These are phyloP conservation scores for Cyclura pinguis DNA, from an alignment of 2,797 vertebrate species.

Conservation along the genomic window DNA sequence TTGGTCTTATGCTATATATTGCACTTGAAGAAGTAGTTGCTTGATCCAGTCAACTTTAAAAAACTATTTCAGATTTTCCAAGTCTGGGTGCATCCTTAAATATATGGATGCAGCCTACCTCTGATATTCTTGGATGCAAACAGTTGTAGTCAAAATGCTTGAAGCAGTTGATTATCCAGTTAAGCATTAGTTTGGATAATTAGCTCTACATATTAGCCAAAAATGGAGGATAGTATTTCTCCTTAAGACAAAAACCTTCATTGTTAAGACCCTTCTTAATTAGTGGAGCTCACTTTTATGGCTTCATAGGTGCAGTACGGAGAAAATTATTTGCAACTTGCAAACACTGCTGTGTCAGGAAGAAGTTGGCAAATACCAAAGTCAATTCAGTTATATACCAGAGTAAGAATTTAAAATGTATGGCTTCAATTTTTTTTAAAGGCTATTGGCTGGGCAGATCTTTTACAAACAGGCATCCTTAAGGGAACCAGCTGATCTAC, in stretches of 20 bases:
- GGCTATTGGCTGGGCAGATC: not conserved
- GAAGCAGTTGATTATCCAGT: not conserved
- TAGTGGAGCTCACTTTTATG: slow-evolving; percentile 1
- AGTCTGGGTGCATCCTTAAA: not conserved
- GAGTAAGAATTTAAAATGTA: not conserved
- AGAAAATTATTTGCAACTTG: not conserved
- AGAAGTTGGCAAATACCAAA: not conserved
- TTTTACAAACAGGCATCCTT: not conserved
- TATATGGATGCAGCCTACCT: no score
- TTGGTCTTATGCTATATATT: not conserved
- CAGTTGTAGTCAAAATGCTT: not conserved
- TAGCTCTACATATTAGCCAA: not conserved
- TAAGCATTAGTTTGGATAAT: not conserved
- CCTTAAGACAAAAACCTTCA: not conserved
- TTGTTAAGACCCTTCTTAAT: not conserved
- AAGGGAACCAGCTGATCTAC: not conserved
- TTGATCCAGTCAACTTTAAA: not conserved
- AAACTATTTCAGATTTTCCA: not conserved
- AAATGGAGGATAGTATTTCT: not conserved
- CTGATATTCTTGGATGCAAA: not conserved
- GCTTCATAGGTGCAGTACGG: not conserved
- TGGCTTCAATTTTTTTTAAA: not conserved
- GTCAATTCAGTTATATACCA: not conserved
- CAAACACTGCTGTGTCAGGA: not conserved
- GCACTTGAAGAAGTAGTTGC: not conserved